Evolutionary conservation across 2,888 invertebrate genomes (phyloP).

Genomic region (Meganola albula): DNA sequence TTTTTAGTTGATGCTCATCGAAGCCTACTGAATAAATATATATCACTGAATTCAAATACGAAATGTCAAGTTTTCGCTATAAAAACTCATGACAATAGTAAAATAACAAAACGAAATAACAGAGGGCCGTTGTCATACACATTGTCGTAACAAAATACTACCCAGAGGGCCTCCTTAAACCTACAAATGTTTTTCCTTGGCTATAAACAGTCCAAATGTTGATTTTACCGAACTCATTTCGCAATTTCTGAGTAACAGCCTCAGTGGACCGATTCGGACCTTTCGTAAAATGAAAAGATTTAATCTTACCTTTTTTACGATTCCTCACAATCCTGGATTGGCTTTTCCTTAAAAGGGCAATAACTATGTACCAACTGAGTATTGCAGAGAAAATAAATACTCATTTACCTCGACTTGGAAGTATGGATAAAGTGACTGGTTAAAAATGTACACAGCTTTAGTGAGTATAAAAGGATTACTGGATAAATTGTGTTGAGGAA

Average conservation of each 20-base stretch:
- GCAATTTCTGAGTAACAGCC: conserved; percentile 41
- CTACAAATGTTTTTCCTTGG: conserved; percentile 37
- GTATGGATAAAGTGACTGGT: conserved; percentile 7
- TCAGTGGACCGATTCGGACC: conserved; percentile 53
- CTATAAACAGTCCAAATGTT: conserved; percentile 36
- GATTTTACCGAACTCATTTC: conserved; percentile 46
- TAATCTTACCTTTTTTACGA: conserved; percentile 55
- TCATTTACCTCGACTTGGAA: conserved; percentile 20
- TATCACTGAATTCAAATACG: too few relatives aligned
- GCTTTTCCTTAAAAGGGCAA: conserved; percentile 42
- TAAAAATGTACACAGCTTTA: conserved; percentile 18
- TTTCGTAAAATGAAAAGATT: conserved; percentile 60
- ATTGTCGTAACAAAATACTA: conserved; percentile 7
- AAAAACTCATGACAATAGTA: too few relatives aligned
- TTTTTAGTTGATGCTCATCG: too few relatives aligned
- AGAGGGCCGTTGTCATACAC: conserved; percentile 14
- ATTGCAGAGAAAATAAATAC: conserved; percentile 31
- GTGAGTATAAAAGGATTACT: conserved; percentile 4
- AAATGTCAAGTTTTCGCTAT: too few relatives aligned
- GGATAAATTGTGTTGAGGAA: conserved; percentile 5
- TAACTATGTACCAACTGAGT: conserved; percentile 32
- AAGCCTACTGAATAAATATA: too few relatives aligned
- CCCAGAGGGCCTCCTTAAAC: conserved; percentile 26
- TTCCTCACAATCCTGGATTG: conserved; percentile 49
- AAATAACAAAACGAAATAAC: too few relatives aligned